These are phyloP conservation scores for Aricia artaxerxes DNA, from an alignment of 2,888 invertebrate genomes.

Conservation along the genomic window DNA sequence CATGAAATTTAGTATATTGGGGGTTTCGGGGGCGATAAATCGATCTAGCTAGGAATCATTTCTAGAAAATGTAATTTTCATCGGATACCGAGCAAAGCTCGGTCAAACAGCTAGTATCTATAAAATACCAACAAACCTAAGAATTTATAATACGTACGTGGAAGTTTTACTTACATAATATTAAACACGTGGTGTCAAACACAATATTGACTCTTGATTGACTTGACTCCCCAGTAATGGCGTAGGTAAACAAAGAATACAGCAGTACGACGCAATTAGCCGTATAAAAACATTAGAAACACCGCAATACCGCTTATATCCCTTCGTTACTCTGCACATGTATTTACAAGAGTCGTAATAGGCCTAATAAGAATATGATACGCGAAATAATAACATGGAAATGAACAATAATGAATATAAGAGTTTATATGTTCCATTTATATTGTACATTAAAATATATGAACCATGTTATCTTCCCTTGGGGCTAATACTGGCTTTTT, in stretches of 20 bases:
- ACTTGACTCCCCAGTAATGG: not conserved
- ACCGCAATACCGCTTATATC: not conserved
- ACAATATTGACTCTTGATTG: too few relatives aligned
- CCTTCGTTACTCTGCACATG: not conserved
- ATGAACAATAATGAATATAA: slow-evolving; percentile 22
- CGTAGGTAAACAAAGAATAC: not conserved
- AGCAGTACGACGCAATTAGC: not conserved
- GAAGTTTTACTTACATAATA: too few relatives aligned
- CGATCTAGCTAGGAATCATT: too few relatives aligned
- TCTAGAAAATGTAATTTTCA: too few relatives aligned
- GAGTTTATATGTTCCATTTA: slow-evolving; percentile 18
- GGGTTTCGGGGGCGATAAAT: too few relatives aligned
- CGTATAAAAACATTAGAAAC: not conserved
- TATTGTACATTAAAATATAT: slow-evolving; percentile 22
- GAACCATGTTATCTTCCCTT: not conserved
- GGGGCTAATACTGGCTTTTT: slow-evolving; percentile 13
- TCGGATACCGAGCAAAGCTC: too few relatives aligned
- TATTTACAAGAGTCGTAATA: not conserved
- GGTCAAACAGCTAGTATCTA: too few relatives aligned
- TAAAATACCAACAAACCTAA: too few relatives aligned
- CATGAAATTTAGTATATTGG: too few relatives aligned
- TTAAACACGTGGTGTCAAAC: not conserved
- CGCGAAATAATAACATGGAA: slow-evolving; percentile 20
- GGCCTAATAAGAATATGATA: slow-evolving; percentile 15
- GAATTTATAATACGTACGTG: too few relatives aligned